A percentile compares a stretch with the other conserved stretches of the same genome.
phyloP scores from a whole-genome alignment of 1,140 invertebrate genomes.

The Drosophila ercepeae region DNA sequence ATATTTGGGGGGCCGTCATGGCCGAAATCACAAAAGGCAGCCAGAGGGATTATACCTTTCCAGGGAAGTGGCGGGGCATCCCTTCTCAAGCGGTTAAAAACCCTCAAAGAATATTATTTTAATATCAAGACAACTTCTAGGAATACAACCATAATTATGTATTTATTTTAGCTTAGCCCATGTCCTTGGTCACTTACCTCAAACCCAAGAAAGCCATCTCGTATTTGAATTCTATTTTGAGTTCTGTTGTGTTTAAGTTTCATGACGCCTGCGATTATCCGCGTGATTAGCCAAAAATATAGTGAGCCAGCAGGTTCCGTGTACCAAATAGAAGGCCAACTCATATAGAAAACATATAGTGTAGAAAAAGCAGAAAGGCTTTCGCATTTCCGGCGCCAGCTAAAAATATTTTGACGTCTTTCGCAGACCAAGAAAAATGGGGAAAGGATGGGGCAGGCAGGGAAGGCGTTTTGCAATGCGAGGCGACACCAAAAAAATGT shows the following conservation, averaged over 20 bases:
- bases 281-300: constrained; percentile 73
- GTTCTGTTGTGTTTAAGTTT: constrained; percentile 17
- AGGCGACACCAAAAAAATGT: neutral
- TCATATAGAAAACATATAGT: constrained; percentile 23
- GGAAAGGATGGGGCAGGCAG: neutral
- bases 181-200: neutral
- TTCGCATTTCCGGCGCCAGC: constrained; percentile 77
- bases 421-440: constrained; percentile 11
- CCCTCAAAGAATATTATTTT: too few relatives aligned
- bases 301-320: constrained; percentile 7
- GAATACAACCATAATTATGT: too few relatives aligned
- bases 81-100: too few relatives aligned
- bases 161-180: too few relatives aligned
- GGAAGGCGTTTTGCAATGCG: neutral
- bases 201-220: neutral
- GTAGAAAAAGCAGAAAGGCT: constrained; percentile 46
- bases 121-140: too few relatives aligned
- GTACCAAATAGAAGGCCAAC: constrained; percentile 17
- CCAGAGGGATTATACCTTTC: neutral
- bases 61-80: constrained; percentile 2
- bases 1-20: constrained; percentile 27
- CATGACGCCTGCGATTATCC: constrained; percentile 51
- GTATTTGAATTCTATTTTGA: constrained; percentile 2
- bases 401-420: constrained; percentile 78
- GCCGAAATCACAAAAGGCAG: constrained; percentile 38